Evolutionary conservation across 2,113 vertebrate species (phyloP).

Genomic region (Nesospiza acunhae): DNA sequence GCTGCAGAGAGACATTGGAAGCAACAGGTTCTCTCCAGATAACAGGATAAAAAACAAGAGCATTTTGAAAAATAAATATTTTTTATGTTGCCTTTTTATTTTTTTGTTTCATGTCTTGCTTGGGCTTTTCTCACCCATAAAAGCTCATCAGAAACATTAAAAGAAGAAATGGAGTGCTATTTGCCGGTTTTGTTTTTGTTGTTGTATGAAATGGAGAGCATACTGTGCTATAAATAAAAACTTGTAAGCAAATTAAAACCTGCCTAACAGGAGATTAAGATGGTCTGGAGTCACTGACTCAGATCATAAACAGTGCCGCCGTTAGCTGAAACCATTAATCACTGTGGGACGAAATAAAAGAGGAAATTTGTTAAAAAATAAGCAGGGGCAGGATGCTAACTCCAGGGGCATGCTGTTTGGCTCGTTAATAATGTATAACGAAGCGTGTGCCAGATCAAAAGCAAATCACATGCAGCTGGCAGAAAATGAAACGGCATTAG

Average conservation of each 20-base stretch:
- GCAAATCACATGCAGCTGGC: conserved; percentile 55
- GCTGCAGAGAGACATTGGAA: neutral
- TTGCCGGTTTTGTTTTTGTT: conserved; percentile 44
- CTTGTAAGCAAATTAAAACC: conserved; percentile 60
- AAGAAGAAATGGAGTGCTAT: conserved; percentile 14
- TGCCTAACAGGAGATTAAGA: conserved; percentile 47
- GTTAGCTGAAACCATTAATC: conserved; percentile 74
- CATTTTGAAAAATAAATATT: conserved; percentile 1
- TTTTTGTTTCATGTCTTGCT: conserved; percentile 13
- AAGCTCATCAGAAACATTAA: conserved; percentile 27
- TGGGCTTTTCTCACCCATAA: neutral
- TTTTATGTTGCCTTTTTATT: conserved; percentile 26
- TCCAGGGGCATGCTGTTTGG: conserved; percentile 62
- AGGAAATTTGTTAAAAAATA: conserved; percentile 75
- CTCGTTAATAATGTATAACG: conserved; percentile 74
- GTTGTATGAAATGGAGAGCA: conserved; percentile 4
- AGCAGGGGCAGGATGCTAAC: conserved; percentile 64
- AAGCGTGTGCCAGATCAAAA: conserved; percentile 71
- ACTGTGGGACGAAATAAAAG: conserved; percentile 65
- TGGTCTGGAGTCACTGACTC: conserved; percentile 64
- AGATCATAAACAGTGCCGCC: conserved; percentile 50
- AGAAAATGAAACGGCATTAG: conserved; percentile 60
- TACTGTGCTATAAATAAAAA: conserved; percentile 60
- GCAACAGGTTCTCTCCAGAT: conserved; percentile 27
- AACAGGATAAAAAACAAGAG: neutral